Evolutionary conservation across 1,140 invertebrate species (phyloP), one percentile per base, ranked within the genome.

Genomic region (Bradynema listronoti): DNA sequence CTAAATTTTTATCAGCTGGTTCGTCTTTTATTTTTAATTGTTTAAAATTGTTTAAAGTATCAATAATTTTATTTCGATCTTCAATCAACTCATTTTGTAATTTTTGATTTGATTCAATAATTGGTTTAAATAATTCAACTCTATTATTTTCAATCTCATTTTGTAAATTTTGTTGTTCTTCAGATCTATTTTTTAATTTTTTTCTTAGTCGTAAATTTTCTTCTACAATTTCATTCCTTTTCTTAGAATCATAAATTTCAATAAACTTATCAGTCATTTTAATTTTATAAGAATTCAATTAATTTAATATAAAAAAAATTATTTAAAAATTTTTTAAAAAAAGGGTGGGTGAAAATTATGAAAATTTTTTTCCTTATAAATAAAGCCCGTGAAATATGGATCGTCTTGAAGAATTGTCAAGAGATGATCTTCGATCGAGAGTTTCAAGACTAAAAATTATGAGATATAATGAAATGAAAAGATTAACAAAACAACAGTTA

Each of bases 41-140:
- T 22, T 61, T 62, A 24, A 61, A 61, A 56, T 34, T 61, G 29
- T 61, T 61, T 4, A 61, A 39, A n/a, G 57, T 61, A 47, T 60
- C 59, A 65, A 62, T 43, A 45, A 61, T 61, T 62, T 61, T 61
- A 29, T 61, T 61, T 30, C 47, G 32, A 22, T 61, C 59, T 22
- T 61, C 43, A 29, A 62, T 61, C 6, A 61, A 61, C 27, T 61
- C 59, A 19, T 61, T 36, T 61, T 63, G 61, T 1, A 63, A 47
- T 43, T 66, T 56, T 66, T 68, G 39, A 43, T 63, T 66, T 1
- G 60, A 65, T 57, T 63, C 61, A 30, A 66, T 29, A 42, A 63
- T 63, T 1, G 60, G 61, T 63, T 64, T 63, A 27, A 63, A 63
- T 24, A 63, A 9, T 61, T 63, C 60, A 16, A 55, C 39, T 66